Evolutionary conservation across 2,113 vertebrate genomes (phyloP).

Genomic region (Ageneiosus marmoratus): DNA sequence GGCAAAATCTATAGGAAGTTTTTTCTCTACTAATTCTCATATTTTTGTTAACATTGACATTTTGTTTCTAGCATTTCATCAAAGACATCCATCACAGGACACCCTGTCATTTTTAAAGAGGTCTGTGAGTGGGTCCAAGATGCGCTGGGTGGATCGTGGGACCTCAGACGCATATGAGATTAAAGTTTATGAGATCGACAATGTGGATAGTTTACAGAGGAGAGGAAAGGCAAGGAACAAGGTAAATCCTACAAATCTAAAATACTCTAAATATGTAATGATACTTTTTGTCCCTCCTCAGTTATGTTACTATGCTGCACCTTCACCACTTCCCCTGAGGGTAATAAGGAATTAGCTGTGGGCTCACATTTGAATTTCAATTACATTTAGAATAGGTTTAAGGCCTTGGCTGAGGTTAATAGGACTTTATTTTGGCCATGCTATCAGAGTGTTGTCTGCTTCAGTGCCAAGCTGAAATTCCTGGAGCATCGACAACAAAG

Average conservation of each 20-base stretch:
- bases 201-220: conserved; percentile 84
- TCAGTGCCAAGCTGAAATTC: conserved; percentile 89
- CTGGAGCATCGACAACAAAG: conserved; percentile 86
- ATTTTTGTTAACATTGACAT: conserved; percentile 38
- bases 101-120: conserved; percentile 74
- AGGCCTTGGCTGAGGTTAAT: conserved; percentile 22
- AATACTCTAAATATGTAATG: conserved; percentile 1
- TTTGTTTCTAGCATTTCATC: conserved; percentile 76
- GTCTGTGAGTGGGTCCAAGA: conserved; percentile 70
- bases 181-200: conserved; percentile 94
- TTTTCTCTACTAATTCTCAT: background rate
- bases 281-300: background rate
- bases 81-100: conserved; percentile 77
- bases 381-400: background rate
- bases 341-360: conserved; percentile 11
- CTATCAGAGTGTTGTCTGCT: conserved; percentile 78
- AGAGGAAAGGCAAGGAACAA: conserved; percentile 78
- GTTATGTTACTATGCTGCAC: background rate
- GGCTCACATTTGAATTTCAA: conserved; percentile 6
- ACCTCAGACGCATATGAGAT: conserved; percentile 90
- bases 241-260: conserved; percentile 73
- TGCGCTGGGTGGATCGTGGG: conserved; percentile 85
- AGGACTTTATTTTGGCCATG: conserved; percentile 32
- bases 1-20: background rate
- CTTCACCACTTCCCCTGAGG: background rate